Conservation (phyloP, 2,113 vertebrate species). For the Trogon surrucura region DNA sequence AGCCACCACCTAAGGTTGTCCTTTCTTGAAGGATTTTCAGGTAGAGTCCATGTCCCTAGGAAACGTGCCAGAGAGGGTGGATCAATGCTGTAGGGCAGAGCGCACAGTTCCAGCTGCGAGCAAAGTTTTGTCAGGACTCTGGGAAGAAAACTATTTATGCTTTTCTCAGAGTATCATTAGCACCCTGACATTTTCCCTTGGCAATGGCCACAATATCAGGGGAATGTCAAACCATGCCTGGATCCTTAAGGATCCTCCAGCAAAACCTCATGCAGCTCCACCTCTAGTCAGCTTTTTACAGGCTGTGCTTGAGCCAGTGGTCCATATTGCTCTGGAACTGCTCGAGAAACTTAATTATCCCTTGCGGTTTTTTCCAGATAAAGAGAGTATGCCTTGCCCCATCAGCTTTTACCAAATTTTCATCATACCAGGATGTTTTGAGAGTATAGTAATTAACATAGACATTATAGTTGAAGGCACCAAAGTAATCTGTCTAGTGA, state of each 20-base stretch:
- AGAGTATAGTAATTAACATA: background rate
- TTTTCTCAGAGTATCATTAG: background rate
- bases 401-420: background rate
- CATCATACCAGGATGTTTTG: background rate
- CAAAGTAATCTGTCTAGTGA: background rate
- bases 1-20: background rate
- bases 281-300: background rate
- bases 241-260: background rate
- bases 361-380: background rate
- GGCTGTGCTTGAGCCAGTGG: background rate
- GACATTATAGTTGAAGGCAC: background rate
- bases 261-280: background rate
- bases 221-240: background rate
- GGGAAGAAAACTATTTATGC: background rate
- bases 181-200: background rate
- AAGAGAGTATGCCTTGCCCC: background rate
- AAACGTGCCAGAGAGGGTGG: background rate
- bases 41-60: background rate
- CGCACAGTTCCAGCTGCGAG: background rate
- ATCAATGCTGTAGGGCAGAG: background rate
- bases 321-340: background rate
- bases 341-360: background rate
- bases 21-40: conserved; percentile 1
- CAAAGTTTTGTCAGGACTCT: background rate
- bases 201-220: background rate